Evolutionary conservation across 2,888 invertebrate genomes (phyloP), one percentile per base, ranked within the genome.

Genomic region (Leptopilina drosophilae): DNA sequence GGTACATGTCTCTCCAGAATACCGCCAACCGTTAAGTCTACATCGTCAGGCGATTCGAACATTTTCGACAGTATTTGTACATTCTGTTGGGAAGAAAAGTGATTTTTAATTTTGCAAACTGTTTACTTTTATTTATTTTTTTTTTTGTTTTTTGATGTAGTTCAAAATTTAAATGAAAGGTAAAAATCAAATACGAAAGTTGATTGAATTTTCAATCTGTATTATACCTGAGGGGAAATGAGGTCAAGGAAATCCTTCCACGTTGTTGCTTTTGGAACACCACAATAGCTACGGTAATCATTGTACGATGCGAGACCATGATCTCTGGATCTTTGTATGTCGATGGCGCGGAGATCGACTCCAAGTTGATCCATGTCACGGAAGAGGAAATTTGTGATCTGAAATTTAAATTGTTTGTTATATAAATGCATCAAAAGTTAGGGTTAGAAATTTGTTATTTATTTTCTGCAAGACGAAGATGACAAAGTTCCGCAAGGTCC

Each of bases 21-120:
- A 0, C 96, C 98, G 1, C 96, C 98, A 8, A 97, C 96, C 14
- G 96, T 96, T 78, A 98, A 90, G 86, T 98, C 98, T 1, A 98
- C 96, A 90, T 98, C 98, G 78, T 96, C 95, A 0, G 95, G 95
- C 67, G 93, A 93, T 81, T 94, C 94, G 92, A 97, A 97, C 0
- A 96, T 88, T 0, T 92, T 88, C 81, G 94, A 92, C 11, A 97
- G 92, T 82, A 94, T 94, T 80, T 93, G 92, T 59, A 97, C 94
- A 86, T 95, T 94, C 95, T 96, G 89, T 42, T 83, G 76, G 5
- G 3, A 5, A 78, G 77, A 96, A 14, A 33, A 94, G 93, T 96
- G 1, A 53, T 33, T 33, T 33, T 33, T 3, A 2, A 33, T 4
- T 33, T 33, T 33, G 3, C 33, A 33, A 33, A 33, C 33, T 3